Percentiles rank a stretch among this genome's conserved stretches.
Evolutionary conservation across 2,888 invertebrate species (phyloP).

Genomic region (Tupiocoris notatus): DNA sequence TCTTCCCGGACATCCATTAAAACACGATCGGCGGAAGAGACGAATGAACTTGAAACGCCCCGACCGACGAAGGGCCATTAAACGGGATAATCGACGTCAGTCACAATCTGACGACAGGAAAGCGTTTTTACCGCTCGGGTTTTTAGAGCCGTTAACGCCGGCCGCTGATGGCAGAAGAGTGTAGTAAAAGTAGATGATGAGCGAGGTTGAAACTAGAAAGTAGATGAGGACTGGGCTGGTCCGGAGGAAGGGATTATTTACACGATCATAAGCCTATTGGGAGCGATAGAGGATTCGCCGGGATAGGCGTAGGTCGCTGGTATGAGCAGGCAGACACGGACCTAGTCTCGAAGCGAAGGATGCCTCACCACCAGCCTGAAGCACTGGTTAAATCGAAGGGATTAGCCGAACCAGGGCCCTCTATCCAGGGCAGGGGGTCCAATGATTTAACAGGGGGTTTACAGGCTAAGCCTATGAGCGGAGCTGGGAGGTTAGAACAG

Average conservation of each 20-base stretch:
- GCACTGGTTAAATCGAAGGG: constrained; percentile 41
- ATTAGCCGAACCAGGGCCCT: constrained; percentile 18
- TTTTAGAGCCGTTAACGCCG: no score
- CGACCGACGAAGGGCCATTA: background rate
- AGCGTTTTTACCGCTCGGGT: constrained; percentile 9
- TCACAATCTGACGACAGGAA: constrained; percentile 6
- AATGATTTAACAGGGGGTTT: constrained; percentile 41
- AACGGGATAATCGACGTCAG: constrained; percentile 3
- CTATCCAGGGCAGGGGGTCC: constrained; percentile 20
- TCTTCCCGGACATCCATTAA: background rate
- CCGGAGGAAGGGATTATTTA: constrained; percentile 27
- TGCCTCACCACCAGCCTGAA: no score
- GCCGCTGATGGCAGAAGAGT: constrained; percentile 30
- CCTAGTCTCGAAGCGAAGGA: constrained; percentile 13
- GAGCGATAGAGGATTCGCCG: constrained; percentile 37
- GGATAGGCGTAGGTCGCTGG: no score
- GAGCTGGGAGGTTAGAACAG: constrained; percentile 9
- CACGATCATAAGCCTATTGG: constrained; percentile 42
- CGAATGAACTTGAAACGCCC: background rate
- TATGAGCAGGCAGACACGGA: no score
- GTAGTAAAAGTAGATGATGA: constrained; percentile 6
- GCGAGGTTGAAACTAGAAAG: no score
- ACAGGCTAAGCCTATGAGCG: constrained; percentile 19
- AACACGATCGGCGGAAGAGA: background rate
- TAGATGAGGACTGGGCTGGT: no score